These are phyloP conservation scores for Octodon degus DNA, from an alignment of 2,113 vertebrate species.

Conservation along the genomic window DNA sequence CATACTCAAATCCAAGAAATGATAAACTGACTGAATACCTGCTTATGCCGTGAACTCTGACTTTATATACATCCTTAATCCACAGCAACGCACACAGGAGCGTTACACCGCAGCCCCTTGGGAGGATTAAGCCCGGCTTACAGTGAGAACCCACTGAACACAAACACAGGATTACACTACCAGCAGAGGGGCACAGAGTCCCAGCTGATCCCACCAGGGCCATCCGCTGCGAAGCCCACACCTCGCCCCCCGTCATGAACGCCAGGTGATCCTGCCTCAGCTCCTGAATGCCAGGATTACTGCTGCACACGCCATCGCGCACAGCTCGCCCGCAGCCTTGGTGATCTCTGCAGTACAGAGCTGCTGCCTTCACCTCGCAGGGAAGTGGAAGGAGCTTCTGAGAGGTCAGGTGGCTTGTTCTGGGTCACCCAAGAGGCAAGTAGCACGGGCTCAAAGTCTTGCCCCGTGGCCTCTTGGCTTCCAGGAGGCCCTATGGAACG, in stretches of 20 bases:
- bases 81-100: not conserved
- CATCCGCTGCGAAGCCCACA: not conserved
- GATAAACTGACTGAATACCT: not conserved
- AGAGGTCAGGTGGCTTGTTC: not conserved
- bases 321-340: too few relatives aligned
- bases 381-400: not conserved
- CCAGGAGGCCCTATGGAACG: not conserved
- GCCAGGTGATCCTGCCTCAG: not conserved
- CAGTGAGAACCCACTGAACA: not conserved
- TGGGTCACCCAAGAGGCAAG: not conserved
- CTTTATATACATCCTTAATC: not conserved
- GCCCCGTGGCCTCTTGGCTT: not conserved
- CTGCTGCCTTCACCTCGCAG: not conserved
- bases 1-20: not conserved
- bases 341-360: too few relatives aligned
- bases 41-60: not conserved
- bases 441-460: not conserved
- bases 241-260: too few relatives aligned
- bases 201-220: fast-evolving
- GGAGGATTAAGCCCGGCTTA: not conserved
- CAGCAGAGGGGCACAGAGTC: not conserved
- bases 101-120: too few relatives aligned
- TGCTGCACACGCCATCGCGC: not conserved
- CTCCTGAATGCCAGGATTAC: not conserved
- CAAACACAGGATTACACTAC: not conserved